These are phyloP conservation scores for Brachionus manjavacas DNA, from an alignment of 1,140 invertebrate genomes.

Conservation along the genomic window DNA sequence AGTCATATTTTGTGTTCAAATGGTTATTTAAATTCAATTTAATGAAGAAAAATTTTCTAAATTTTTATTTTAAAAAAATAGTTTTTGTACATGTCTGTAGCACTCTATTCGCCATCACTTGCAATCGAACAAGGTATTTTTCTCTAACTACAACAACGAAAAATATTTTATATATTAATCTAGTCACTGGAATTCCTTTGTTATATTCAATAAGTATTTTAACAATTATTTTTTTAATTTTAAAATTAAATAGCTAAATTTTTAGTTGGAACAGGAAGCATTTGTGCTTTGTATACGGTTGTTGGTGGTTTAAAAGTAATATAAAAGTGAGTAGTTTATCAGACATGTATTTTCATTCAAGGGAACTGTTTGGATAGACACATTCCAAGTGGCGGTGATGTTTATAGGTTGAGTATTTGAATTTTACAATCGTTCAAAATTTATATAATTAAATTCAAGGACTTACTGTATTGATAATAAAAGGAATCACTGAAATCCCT, in stretches of 20 bases:
- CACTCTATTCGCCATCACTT: slow-evolving; percentile 84
- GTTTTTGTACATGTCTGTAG: slow-evolving; percentile 81
- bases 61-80: slow-evolving; percentile 31
- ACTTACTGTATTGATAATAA: slow-evolving; percentile 61
- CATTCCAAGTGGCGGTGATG: slow-evolving; percentile 80
- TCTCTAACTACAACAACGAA: slow-evolving; percentile 47
- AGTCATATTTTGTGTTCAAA: slow-evolving; percentile 30
- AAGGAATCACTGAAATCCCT: not conserved
- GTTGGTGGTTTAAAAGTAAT: slow-evolving; percentile 72
- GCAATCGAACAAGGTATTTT: slow-evolving; percentile 76
- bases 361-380: slow-evolving; percentile 65
- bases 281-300: slow-evolving; percentile 41
- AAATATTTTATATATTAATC: not conserved
- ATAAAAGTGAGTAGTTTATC: not conserved
- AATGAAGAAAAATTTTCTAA: not conserved
- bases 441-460: not conserved
- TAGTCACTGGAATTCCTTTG: slow-evolving; percentile 29
- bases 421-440: not conserved
- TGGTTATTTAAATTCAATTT: not conserved
- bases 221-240: not conserved
- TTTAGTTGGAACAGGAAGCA: slow-evolving; percentile 31
- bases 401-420: slow-evolving; percentile 62
- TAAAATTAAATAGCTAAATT: not conserved
- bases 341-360: not conserved
- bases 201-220: slow-evolving; percentile 33